Evolutionary conservation across 1,140 invertebrate species (phyloP), one percentile per base, ranked within the genome.

Genomic region (Drosophila rhopaloa): DNA sequence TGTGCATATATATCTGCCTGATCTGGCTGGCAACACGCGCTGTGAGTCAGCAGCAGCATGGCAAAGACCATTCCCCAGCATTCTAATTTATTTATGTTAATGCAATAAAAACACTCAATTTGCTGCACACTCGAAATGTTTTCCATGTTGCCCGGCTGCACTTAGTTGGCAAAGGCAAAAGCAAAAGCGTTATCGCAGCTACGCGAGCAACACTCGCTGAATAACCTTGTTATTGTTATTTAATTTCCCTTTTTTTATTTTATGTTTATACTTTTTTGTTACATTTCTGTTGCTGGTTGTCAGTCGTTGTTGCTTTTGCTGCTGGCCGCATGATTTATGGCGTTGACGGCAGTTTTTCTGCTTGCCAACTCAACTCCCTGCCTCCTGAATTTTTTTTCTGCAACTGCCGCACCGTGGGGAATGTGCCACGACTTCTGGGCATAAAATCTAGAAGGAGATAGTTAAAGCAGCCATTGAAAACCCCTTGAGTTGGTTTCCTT

Each of bases 11-110:
- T 56, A 27, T 14, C 5, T 55, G 54, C 16, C 27, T 41, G 50
- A 57, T 60, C 41, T 27, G 29, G 48, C 50, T 65, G 65, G 5
- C 16, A 53, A 37, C 53, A 54, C 57, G 59, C 40, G 44, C 27
- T 24, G 66, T 81, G 74, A 82, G 67, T 81, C 65, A 76, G 71
- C 81, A 67, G 66, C 61, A 55, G 53, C 44, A 59, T 58, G 54
- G 57, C 57, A 37, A 47, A 47, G 57, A 62, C 46, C 50, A 53
- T 53, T 57, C 65, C 57, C 59, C 67, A 76, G 63, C 76, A 77
- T 89, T 88, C 76, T 89, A 89, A 88, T 88, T 88, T 89, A 79
- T 88, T 88, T 89, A 88, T 88, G 83, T 89, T 88, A 88, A 88
- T 86, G 84, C 79, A 89, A 89, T 89, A 83, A 88, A 89, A 89